These are phyloP conservation scores for Sander vitreus DNA, from an alignment of 2,113 vertebrate genomes.

Conservation along the genomic window DNA sequence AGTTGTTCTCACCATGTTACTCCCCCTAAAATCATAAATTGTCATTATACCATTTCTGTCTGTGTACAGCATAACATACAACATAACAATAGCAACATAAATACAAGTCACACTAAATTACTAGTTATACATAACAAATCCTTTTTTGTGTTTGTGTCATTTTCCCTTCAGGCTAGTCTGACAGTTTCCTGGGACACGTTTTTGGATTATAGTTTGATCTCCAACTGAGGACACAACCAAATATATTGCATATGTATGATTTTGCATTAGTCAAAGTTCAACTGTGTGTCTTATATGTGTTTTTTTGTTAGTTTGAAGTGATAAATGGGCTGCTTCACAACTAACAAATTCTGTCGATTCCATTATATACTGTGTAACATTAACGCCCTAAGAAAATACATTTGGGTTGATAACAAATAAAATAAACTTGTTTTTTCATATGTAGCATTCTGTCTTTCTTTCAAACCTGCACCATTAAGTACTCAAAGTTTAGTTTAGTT, in stretches of 20 bases:
- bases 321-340: conserved; percentile 10
- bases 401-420: conserved; percentile 12
- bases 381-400: neutral
- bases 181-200: conserved; percentile 3
- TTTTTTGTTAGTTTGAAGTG: conserved; percentile 15
- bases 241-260: conserved; percentile 16
- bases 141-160: conserved; percentile 22
- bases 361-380: neutral
- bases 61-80: no score
- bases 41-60: neutral
- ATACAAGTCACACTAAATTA: neutral
- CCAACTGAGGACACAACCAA: conserved; percentile 17
- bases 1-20: neutral
- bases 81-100: no score
- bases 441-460: neutral
- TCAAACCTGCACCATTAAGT: neutral
- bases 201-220: conserved; percentile 14
- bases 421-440: conserved; percentile 55
- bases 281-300: conserved; percentile 25
- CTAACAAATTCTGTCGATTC: neutral
- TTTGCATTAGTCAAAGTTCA: conserved; percentile 22
- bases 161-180: conserved; percentile 48
- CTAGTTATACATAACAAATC: neutral
- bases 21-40: neutral
- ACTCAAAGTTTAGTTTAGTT: no score